These are phyloP conservation scores for Pantherophis alleghaniensis DNA, from an alignment of 2,797 vertebrate genomes.

Conservation along the genomic window DNA sequence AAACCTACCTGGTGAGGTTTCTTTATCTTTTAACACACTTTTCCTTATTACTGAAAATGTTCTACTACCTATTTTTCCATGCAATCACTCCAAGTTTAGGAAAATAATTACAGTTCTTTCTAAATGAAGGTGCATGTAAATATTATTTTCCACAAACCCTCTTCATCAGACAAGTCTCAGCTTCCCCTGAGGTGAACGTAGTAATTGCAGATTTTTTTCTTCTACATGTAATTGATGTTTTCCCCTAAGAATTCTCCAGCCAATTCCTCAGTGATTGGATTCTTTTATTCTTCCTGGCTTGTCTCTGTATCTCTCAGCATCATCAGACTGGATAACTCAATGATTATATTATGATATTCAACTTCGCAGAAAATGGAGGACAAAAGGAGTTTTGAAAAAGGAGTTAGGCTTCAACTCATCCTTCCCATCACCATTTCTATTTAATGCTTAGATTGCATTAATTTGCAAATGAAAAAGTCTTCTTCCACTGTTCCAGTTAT, in stretches of 20 bases:
- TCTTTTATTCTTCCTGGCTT: neutral
- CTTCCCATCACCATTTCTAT: neutral
- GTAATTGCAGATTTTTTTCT: neutral
- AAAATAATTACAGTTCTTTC: neutral
- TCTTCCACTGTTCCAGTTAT: neutral
- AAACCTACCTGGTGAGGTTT: neutral
- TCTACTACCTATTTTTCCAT: neutral
- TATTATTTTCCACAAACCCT: neutral
- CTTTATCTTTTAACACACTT: neutral
- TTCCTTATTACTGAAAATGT: neutral
- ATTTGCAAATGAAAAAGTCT: neutral
- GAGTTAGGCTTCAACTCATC: neutral
- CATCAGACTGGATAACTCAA: neutral
- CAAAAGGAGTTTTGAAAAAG: neutral
- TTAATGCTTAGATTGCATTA: neutral
- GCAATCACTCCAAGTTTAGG: neutral
- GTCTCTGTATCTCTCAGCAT: neutral
- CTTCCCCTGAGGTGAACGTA: neutral
- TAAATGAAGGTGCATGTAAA: neutral
- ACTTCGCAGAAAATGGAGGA: neutral
- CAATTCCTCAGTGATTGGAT: neutral
- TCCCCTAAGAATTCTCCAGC: neutral
- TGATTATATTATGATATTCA: neutral
- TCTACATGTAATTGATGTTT: neutral
- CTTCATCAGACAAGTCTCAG: neutral